A percentile compares a stretch with the other conserved stretches of the same genome.
These are phyloP conservation scores for Helicolenus hilgendorfi DNA, from an alignment of 2,797 vertebrate genomes.

Conservation along the genomic window DNA sequence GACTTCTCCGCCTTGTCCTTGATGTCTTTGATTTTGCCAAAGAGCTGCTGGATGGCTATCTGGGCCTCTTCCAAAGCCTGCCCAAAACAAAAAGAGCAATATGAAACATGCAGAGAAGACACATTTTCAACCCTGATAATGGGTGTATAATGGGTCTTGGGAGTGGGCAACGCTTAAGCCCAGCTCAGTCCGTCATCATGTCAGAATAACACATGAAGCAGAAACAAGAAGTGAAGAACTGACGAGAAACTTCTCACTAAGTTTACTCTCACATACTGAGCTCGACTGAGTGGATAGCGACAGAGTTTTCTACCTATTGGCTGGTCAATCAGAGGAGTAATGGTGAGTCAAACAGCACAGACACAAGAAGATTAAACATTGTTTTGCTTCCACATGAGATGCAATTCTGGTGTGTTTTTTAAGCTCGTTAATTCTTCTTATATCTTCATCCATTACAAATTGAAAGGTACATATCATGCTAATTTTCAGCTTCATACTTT, in stretches of 20 bases:
- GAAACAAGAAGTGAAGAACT: not conserved
- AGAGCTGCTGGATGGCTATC: slow-evolving; percentile 98
- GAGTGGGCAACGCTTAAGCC: not conserved
- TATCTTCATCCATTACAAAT: not conserved
- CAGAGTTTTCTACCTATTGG: not conserved
- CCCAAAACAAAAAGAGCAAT: slow-evolving; percentile 46
- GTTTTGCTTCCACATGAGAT: not conserved
- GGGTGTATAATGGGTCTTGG: not conserved
- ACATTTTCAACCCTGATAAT: not conserved
- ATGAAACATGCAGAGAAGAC: slow-evolving; percentile 18
- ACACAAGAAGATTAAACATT: not conserved
- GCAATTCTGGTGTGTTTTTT: not conserved
- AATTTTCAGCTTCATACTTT: too few species aligned
- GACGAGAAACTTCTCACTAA: not conserved
- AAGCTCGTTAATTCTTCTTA: not conserved
- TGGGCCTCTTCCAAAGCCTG: slow-evolving; percentile 99
- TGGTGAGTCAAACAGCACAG: not conserved
- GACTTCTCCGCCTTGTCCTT: slow-evolving; percentile 99
- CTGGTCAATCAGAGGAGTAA: not conserved
- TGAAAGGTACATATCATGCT: not conserved
- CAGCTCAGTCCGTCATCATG: not conserved
- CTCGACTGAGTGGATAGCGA: not conserved
- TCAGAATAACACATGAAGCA: not conserved
- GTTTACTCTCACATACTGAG: not conserved
- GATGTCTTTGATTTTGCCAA: slow-evolving; percentile 99